Base-by-base conservation (phyloP, 1,140 invertebrate species). In the Macrobrachium nipponense region DNA sequence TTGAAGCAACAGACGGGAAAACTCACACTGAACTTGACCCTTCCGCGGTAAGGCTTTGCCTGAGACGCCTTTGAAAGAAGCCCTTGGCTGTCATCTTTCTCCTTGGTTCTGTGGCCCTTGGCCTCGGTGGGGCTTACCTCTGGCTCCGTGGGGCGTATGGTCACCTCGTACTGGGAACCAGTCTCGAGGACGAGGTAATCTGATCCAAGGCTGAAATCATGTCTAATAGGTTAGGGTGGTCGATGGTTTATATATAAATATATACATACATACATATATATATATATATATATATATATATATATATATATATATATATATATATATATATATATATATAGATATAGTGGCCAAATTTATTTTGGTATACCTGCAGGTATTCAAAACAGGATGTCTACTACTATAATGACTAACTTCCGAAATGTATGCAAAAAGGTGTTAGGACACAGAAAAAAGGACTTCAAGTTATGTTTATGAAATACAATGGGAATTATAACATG, bases 151-250 rank as follows among this genome's bases (percentile, higher is more conserved):
- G 81, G 81, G 51, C 72, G 81, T 17, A 75, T 20, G 17, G 81
- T 82, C 70, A 75, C 81, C 81, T 75, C 81, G 81, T 82, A 82
- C 70, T 82, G 58, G 18, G 70, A 82, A 61, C 81, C 81, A 17
- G 81, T 61, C 17, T 82, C 81, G 36, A 82, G 70, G 81, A 58
- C 81, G 20, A 61, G 27, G 70, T 82, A 82, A 27, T 82, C 81
- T 14, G 58, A 59, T 20, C 70, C 70, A 18, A 82, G 70, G 70
- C 81, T 82, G 81, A 17, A 70, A 70, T 27, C 15, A 11, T 23
- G 36, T 27, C 68, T 70, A 11, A 43, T 27, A n/a, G 68, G 68
- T 70, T 23, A 70, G 23, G n/a, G n/a, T n/a, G n/a, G n/a, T n/a
- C n/a, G n/a, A n/a, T n/a, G n/a, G 18, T 70, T 11, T 51, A 36